Conservation (phyloP, 2,797 vertebrate species). For the Danio kyathit region DNA sequence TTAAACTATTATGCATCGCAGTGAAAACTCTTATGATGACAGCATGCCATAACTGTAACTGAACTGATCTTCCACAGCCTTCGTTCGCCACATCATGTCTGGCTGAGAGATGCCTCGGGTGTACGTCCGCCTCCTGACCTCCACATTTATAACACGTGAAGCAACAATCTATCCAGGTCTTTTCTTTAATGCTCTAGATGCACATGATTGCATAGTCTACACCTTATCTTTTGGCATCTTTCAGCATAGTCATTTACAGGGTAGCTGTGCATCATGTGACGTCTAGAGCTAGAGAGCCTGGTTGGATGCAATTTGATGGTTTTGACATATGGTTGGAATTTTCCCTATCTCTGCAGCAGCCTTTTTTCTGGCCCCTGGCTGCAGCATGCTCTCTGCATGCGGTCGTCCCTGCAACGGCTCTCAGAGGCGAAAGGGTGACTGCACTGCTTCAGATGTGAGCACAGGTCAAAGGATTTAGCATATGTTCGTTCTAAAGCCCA, state of each 20-base stretch:
- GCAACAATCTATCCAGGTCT: constrained; percentile 69
- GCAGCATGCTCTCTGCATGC: constrained; percentile 77
- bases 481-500: too few species aligned
- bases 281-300: constrained; percentile 69
- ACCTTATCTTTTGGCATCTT: background rate
- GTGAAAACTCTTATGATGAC: constrained; percentile 7
- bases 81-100: constrained; percentile 95
- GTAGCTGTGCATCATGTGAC: constrained; percentile 21
- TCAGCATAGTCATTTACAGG: background rate
- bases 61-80: constrained; percentile 84
- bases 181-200: constrained; percentile 60
- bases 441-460: constrained; percentile 23
- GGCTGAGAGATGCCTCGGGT: constrained; percentile 85
- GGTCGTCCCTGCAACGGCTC: constrained; percentile 58
- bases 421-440: constrained; percentile 35
- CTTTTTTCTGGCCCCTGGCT: constrained; percentile 73
- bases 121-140: constrained; percentile 69
- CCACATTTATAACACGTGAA: constrained; percentile 75
- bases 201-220: constrained; percentile 40
- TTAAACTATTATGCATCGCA: background rate
- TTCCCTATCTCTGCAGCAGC: constrained; percentile 72
- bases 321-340: constrained; percentile 67
- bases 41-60: constrained; percentile 45
- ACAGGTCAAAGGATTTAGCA: background rate
- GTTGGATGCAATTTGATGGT: constrained; percentile 68